Base-by-base conservation (phyloP, 2,888 invertebrate species). In the Smittia aterrima region DNA sequence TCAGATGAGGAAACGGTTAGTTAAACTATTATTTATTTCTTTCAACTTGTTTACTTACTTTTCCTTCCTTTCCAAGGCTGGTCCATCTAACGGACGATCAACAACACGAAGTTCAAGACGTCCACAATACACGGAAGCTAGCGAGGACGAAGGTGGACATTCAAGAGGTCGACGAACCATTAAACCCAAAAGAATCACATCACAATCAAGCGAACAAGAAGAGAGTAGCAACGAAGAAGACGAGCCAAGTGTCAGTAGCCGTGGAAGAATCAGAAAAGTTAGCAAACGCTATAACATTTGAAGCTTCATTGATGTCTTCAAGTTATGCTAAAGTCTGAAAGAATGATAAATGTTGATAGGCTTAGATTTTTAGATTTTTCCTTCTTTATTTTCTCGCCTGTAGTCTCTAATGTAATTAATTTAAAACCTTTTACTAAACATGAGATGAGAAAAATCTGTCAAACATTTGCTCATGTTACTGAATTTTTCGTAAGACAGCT, bases 211-310 rank as follows among this genome's bases (percentile, higher is more conserved):
- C 66, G 74, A 79, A 64, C 81, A 76, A 64, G 75, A 76, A 9
- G 76, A 77, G 4, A 75, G 80, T 64, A 81, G 80, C 2, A 77
- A 76, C 18, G 79, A 78, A 74, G 77, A 78, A 74, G 77, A 82
- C 75, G 81, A 82, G 53, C 82, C 87, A 66, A 88, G 86, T 78
- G 87, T 90, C 38, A 92, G 92, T 80, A 94, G 93, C 78, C 87
- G 95, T 72, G 95, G 96, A 1, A 87, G 95, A 54, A 88, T 95
- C 74, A 87, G 95, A 72, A 92, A 90, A 82, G 24, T 18, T 0
- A 71, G 24, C 20, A 64, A 27, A n/a, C 27, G 25, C 11, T 64
- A 64, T 16, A 22, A 47, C 47, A 47, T 47, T 16, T 47, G 47
- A 47, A 47, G 47, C 2, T 47, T 13, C 16, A n/a, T 9, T 9